Evolutionary conservation across 2,888 invertebrate genomes (phyloP).

Genomic region (Abscondita cerata): DNA sequence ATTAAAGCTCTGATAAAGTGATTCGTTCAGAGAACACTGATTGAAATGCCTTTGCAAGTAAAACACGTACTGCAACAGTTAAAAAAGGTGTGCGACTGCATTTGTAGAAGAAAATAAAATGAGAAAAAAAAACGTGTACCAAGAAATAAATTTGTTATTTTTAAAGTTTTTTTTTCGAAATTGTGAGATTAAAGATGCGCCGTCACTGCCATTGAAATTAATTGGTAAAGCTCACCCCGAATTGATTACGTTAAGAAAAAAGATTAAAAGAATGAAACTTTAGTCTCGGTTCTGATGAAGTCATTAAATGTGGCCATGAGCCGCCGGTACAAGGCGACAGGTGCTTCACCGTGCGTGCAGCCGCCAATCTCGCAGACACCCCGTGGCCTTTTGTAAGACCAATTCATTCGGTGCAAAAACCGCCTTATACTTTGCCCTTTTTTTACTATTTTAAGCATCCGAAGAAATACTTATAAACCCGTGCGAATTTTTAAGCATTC

Average conservation of each 20-base stretch:
- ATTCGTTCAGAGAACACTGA: no score
- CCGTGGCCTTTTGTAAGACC: constrained; percentile 21
- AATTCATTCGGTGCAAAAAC: constrained; percentile 28
- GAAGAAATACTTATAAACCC: not conserved
- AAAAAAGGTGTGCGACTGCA: no score
- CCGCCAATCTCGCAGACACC: constrained; percentile 32
- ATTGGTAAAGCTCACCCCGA: constrained; percentile 24
- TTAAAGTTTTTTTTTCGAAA: no score
- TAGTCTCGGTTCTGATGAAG: constrained; percentile 31
- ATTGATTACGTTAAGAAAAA: constrained; percentile 32
- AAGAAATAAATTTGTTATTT: no score
- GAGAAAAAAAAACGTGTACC: no score
- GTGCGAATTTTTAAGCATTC: not conserved
- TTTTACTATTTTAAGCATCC: constrained; percentile 1
- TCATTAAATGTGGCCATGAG: constrained; percentile 32
- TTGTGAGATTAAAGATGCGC: no score
- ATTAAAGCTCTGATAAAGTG: no score
- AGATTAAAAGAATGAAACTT: constrained; percentile 14
- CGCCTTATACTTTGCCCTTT: not conserved
- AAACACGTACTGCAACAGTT: no score
- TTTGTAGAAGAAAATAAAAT: no score
- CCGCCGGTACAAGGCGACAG: constrained; percentile 28
- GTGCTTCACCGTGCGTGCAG: constrained; percentile 30
- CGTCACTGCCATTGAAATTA: constrained; percentile 9
- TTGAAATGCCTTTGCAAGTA: no score